Conservation (phyloP, 2,113 vertebrate species). For the Butorides virescens region DNA sequence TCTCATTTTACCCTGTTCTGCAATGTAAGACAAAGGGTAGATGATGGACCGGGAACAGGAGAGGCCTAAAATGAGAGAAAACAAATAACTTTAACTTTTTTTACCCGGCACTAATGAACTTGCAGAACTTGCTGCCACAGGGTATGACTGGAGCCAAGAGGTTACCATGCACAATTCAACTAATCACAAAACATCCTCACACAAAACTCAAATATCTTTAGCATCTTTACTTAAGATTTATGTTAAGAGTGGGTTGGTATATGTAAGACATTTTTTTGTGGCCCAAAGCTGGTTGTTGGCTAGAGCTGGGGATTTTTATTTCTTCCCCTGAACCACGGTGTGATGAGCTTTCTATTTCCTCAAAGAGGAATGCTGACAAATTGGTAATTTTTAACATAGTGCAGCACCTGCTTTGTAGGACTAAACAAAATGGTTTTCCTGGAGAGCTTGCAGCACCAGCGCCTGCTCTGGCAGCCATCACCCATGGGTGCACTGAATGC, state of each 20-base stretch:
- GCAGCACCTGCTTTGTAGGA: background rate
- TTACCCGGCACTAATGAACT: background rate
- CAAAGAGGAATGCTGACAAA: background rate
- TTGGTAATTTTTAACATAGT: background rate
- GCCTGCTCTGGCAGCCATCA: fast-evolving
- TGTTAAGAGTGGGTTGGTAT: background rate
- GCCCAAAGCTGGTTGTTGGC: background rate
- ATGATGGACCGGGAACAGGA: background rate
- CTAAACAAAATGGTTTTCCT: background rate
- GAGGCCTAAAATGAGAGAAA: background rate
- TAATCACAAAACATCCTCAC: background rate
- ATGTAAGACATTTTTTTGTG: background rate
- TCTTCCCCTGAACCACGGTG: background rate
- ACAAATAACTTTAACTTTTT: background rate
- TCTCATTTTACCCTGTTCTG: background rate
- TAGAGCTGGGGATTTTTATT: background rate
- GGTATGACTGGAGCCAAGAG: background rate
- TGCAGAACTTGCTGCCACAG: background rate
- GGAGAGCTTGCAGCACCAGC: background rate
- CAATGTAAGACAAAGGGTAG: background rate
- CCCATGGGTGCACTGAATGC: fast-evolving
- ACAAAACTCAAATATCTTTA: background rate
- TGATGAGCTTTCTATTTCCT: background rate
- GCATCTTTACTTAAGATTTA: background rate
- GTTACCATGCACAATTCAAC: background rate